Evolutionary conservation across 2,113 vertebrate genomes (phyloP).

Genomic region (Oreocharis arfaki): DNA sequence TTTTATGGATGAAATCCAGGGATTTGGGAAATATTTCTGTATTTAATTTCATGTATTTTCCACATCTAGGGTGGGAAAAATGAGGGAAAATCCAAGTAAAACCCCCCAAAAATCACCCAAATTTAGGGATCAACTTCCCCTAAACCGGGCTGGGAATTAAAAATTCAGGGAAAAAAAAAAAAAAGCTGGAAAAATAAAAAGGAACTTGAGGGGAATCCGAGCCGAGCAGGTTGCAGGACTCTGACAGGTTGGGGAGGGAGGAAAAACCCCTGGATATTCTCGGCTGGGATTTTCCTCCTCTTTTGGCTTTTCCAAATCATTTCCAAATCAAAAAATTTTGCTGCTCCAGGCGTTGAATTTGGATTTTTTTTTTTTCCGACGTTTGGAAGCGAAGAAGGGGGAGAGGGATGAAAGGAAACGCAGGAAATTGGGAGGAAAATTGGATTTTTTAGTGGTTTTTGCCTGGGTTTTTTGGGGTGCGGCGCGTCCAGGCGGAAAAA

Average conservation of each 20-base stretch:
- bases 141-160: too few relatives aligned
- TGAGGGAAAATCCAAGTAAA: background rate
- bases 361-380: too few relatives aligned
- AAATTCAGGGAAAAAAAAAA: too few relatives aligned
- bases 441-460: background rate
- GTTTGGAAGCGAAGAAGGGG: too few relatives aligned
- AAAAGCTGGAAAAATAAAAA: background rate
- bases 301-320: background rate
- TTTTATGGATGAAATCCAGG: background rate
- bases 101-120: too few relatives aligned
- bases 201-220: too few relatives aligned
- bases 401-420: background rate
- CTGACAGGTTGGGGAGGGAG: background rate
- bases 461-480: background rate
- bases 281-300: background rate
- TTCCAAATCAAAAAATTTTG: background rate
- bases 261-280: background rate
- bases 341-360: background rate
- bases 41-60: rapidly evolving
- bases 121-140: background rate
- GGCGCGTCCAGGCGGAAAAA: background rate
- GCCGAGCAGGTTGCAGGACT: background rate
- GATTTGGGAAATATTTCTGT: rapidly evolving
- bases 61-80: background rate
- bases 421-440: background rate